Evolutionary conservation across 2,888 invertebrate genomes (phyloP).

Genomic region (Pseudococcus longispinus): DNA sequence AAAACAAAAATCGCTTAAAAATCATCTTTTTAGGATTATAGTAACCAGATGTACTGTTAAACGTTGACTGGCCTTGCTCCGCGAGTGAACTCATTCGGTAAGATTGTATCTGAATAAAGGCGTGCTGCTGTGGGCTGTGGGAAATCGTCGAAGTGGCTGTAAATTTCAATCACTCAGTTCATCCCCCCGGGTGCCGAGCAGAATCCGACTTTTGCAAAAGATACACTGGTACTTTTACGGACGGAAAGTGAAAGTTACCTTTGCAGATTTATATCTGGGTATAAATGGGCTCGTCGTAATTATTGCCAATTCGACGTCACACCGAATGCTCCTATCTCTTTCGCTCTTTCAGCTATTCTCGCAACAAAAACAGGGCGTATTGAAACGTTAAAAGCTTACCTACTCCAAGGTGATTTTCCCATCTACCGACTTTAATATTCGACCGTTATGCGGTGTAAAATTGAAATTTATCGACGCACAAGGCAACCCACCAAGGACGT

Average conservation of each 20-base stretch:
- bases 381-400: conserved; percentile 10
- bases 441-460: neutral
- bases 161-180: neutral
- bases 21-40: neutral
- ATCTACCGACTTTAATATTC: neutral
- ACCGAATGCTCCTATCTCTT: neutral
- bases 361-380: neutral
- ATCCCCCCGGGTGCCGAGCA: neutral
- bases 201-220: neutral
- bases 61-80: neutral
- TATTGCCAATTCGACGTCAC: conserved; percentile 1
- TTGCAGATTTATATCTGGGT: neutral
- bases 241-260: neutral
- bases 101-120: neutral
- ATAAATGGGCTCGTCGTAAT: neutral
- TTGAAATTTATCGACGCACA: conserved; percentile 16
- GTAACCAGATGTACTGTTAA: conserved; percentile 1
- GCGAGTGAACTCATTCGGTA: neutral
- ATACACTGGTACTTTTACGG: neutral
- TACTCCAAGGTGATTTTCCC: neutral
- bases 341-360: neutral
- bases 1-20: conserved; percentile 12
- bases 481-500: conserved; percentile 1
- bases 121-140: neutral
- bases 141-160: neutral